Evolutionary conservation across 2,888 invertebrate genomes (phyloP), one percentile per base, ranked within the genome.

Genomic region (Catocala fraxini): DNA sequence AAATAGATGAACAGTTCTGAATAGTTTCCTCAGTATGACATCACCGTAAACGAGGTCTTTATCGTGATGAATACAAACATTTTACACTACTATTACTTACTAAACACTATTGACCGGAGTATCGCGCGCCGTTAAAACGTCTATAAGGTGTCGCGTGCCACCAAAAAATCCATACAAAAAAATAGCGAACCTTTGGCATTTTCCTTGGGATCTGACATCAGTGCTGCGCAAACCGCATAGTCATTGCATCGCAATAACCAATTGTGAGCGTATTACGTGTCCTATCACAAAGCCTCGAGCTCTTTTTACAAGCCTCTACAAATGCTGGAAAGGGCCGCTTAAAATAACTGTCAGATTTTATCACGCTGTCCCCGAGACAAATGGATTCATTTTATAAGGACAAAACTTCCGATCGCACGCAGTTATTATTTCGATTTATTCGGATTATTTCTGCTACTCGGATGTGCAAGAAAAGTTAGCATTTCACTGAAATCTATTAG

Each of bases 161-260:
- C 48, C 56, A 68, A 69, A 75, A 79, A 75, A 66, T 63, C 51
- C 52, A 54, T 60, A 68, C 66, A 79, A 80, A 83, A 79, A 75
- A 66, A 65, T 76, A 73, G 74, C 78, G 81, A 81, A 83, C 85
- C 82, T 86, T 85, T 84, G 77, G 82, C 82, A 87, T 84, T 89
- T 88, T 88, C 84, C 82, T 85, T 79, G 77, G 82, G 77, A 84
- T 84, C 84, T 82, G 85, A 83, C 86, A 83, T 81, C 83, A 83
- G 79, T 73, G 79, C 76, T 76, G 78, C 71, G 73, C 85, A 90
- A 94, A 93, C 89, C 91, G 94, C 94, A 84, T 75, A 86, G 94
- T 94, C 94, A 94, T 88, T 89, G 92, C 91, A 86, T 75, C 90
- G 94, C 94, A 94, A 94, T 94, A 94, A 94, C 94, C 93, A 93